Percentiles rank a stretch among this genome's conserved stretches.
phyloP scores from a whole-genome alignment of 1,140 invertebrate genomes.

The Drosophila tristis region DNA sequence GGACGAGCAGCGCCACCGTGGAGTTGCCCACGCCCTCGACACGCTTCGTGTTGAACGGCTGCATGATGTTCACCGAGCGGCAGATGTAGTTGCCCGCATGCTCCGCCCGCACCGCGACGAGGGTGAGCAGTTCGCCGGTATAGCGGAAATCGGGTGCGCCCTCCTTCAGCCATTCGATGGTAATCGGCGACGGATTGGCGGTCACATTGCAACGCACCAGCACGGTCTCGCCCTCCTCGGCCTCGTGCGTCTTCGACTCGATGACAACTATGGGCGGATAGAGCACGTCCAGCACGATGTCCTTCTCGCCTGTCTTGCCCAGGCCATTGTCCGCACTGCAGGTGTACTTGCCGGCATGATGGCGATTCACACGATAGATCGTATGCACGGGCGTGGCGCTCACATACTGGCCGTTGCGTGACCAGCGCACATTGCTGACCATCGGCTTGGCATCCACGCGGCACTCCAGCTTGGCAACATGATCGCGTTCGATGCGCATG shows the following conservation, averaged over 20 bases:
- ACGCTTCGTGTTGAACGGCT: constrained; percentile 87
- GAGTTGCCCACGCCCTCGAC: constrained; percentile 90
- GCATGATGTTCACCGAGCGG: constrained; percentile 91
- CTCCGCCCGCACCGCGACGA: constrained; percentile 91
- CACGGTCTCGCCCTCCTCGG: constrained; percentile 92
- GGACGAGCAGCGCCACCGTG: constrained; percentile 91
- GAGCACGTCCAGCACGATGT: constrained; percentile 92
- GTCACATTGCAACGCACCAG: constrained; percentile 94
- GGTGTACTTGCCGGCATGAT: constrained; percentile 93
- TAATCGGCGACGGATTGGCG: constrained; percentile 91
- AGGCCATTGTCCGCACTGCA: constrained; percentile 94
- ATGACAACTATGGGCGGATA: constrained; percentile 92
- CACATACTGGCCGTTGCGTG: constrained; percentile 91
- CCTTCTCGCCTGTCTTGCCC: constrained; percentile 90
- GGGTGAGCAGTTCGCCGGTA: constrained; percentile 89
- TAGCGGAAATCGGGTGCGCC: constrained; percentile 93
- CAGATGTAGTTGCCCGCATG: constrained; percentile 95
- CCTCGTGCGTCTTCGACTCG: constrained; percentile 91
- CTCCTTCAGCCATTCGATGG: constrained; percentile 94
- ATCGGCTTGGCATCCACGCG: constrained; percentile 94
- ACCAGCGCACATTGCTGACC: constrained; percentile 92
- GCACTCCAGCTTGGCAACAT: constrained; percentile 91
- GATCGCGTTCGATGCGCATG: constrained; percentile 92
- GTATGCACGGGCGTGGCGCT: constrained; percentile 90
- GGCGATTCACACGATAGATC: constrained; percentile 90